A percentile compares a stretch with the other conserved stretches of the same genome.
These are phyloP conservation scores for Catharus bicknelli DNA, from an alignment of 2,113 vertebrate genomes.

Conservation along the genomic window DNA sequence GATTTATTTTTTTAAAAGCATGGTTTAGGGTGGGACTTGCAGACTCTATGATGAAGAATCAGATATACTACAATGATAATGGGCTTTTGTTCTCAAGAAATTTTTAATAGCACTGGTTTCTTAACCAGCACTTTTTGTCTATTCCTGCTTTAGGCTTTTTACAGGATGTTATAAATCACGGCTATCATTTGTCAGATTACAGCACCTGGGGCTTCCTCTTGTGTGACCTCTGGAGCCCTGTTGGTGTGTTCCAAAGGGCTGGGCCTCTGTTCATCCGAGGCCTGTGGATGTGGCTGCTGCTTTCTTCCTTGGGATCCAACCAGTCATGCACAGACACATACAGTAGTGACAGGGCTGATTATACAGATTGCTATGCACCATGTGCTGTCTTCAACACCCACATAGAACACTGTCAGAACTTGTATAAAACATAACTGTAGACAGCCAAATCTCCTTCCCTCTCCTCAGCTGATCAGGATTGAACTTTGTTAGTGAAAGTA, in stretches of 20 bases:
- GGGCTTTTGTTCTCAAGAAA: background rate
- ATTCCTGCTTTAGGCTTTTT: background rate
- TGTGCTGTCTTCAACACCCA: background rate
- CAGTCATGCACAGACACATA: background rate
- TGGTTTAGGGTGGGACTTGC: background rate
- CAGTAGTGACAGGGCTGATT: background rate
- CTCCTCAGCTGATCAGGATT: background rate
- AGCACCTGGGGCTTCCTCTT: background rate
- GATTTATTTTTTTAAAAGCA: background rate
- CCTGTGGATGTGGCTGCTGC: background rate
- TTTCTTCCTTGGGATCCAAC: background rate
- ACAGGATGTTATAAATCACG: background rate
- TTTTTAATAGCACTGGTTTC: background rate
- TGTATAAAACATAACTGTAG: background rate
- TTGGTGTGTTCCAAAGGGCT: background rate
- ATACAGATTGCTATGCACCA: background rate
- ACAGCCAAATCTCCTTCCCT: background rate
- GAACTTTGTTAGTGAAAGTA: background rate
- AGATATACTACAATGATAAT: background rate
- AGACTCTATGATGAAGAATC: background rate
- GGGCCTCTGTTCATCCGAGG: background rate
- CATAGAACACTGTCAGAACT: slow-evolving; percentile 1
- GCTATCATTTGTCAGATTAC: background rate
- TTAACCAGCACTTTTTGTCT: background rate
- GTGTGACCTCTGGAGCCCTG: background rate